Evolutionary conservation across 2,113 vertebrate species (phyloP), one percentile per base, ranked within the genome.

Genomic region (Desmodus rotundus): DNA sequence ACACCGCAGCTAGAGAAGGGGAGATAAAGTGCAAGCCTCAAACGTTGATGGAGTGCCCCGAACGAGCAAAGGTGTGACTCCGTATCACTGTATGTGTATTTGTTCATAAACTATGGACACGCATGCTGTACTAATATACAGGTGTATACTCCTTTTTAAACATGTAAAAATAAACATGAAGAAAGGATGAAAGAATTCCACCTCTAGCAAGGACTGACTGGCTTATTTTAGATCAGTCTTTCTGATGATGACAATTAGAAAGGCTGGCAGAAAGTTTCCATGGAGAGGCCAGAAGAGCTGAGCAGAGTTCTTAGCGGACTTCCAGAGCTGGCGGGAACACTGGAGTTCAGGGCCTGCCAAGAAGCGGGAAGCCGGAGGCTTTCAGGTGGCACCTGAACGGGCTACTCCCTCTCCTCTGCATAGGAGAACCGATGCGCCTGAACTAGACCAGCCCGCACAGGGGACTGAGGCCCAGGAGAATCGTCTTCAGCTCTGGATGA

Each of bases 51-150:
- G 63, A 31, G 2, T 26, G 13, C 16, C 47, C 12, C 24, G n/a
- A 24, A 28, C 8, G 24, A 78, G 36, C 43, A 52, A 58, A 74
- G 47, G 47, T 73, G 54, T 12, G 36, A 72, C 31, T 2, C 41
- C 2, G 2, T 2, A 10, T 52, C 36, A 17, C 1, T 26, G n/a
- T 24, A 19, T 13, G 43, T 2, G 10, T 7, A 7, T 33, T 17
- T 68, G n/a, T 26, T 63, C 54, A 13, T 24, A 84, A 50, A 26
- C 73, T 17, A 33, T 2, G 43, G 24, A 38, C 9, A 81, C n/a
- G 3, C 54, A 22, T 9, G 20, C 45, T 47, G 10, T 28, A 17
- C 12, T 43, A 36, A 84, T 17, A 50, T 52, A 22, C 6, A 20
- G 19, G 31, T 28, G 52, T 19, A 45, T 10, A 17, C 63, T 22